Evolutionary conservation across 2,888 invertebrate species (phyloP), one percentile per base, ranked within the genome.

Genomic region (Epinotia brunnichana): DNA sequence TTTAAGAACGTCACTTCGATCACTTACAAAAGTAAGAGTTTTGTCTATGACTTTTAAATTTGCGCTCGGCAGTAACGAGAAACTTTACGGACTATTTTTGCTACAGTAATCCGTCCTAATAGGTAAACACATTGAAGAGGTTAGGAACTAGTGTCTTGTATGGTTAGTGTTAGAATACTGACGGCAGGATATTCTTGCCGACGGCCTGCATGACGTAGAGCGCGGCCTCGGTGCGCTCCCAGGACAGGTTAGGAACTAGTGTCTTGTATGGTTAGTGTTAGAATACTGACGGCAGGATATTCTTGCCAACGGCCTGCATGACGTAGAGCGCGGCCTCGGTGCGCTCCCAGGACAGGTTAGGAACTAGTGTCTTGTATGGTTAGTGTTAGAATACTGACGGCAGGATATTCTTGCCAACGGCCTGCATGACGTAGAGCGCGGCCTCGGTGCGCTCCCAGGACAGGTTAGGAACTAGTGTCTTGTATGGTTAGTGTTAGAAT

Each of bases 381-480:
- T 15, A n/a, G n/a, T n/a, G n/a, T n/a, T n/a, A 9, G 2, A 17
- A 51, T 10, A 88, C 91, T 96, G 90, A 98, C 98, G 98, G 98
- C 81, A 98, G 88, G 81, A 99, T 97, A 89, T 98, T 99, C 91
- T 98, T 98, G 39, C 98, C 98, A 2, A 99, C 97, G 63, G 98
- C 96, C 83, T 97, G 97, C 98, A 99, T 99, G 3, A 99, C 95
- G 86, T 97, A 99, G 0, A 99, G 94, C 0, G 98, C 97, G 1
- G 99, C 97, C 90, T 99, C 99, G 0, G 96, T 97, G 64, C 96
- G 95, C 83, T 99, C 98, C 99, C 99, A 99, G 1, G 97, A 96
- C 21, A 95, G 94, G 74, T 95, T n/a, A n/a, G n/a, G n/a, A n/a
- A 48, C 44, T 48, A 15, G 44, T 13, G 4, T 15, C 15, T 44